Evolutionary conservation across 2,113 vertebrate genomes (phyloP).

Genomic region (Scolopax mira): DNA sequence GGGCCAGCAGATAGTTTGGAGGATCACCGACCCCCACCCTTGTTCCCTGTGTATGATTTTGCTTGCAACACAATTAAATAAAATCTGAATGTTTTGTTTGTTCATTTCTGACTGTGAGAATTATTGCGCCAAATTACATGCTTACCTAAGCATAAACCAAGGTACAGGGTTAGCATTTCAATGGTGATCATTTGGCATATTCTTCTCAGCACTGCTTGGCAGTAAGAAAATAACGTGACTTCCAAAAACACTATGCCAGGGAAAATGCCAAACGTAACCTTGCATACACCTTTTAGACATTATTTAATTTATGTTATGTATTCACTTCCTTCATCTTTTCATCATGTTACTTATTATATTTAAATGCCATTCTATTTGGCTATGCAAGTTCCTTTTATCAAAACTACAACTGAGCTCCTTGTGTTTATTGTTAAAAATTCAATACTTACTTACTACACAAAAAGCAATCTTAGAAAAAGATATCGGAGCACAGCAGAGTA

Average conservation of each 20-base stretch:
- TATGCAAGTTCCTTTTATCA: neutral
- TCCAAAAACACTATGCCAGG: neutral
- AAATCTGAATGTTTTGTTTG: accelerated
- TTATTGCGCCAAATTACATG: neutral
- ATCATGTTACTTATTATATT: neutral
- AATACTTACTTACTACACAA: neutral
- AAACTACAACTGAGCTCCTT: neutral
- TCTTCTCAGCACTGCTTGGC: neutral
- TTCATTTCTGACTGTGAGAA: neutral
- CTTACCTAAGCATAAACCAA: neutral
- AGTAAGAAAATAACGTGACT: neutral
- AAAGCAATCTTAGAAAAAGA: neutral
- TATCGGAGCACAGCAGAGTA: neutral
- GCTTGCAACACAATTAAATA: neutral
- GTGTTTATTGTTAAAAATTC: neutral
- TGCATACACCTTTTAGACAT: neutral
- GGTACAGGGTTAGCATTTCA: neutral
- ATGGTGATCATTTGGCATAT: neutral
- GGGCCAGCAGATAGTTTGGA: neutral
- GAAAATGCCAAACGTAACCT: neutral
- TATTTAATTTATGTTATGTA: neutral
- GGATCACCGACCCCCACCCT: neutral
- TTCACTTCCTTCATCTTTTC: neutral
- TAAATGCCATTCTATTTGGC: neutral
- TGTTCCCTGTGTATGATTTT: neutral